Percentiles rank a stretch among this genome's conserved stretches.
phyloP scores from a whole-genome alignment of 2,797 vertebrate genomes.

The Agapornis canus region DNA sequence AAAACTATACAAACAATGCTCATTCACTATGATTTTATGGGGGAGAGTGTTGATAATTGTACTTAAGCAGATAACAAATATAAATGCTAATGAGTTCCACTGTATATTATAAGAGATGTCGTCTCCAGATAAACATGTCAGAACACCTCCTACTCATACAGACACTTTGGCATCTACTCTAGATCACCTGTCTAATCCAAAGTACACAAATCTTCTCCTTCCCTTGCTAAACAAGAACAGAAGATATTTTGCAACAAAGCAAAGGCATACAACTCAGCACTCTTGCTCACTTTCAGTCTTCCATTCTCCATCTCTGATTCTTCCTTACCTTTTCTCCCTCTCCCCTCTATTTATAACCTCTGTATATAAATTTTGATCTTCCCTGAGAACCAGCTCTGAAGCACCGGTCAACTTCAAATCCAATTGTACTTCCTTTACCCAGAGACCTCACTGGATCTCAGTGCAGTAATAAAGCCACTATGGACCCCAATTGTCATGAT shows the following conservation, averaged over 20 bases:
- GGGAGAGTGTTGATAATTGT: conserved; percentile 55
- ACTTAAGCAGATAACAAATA: conserved; percentile 69
- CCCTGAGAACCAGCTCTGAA: neutral
- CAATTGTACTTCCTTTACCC: neutral
- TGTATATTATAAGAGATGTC: conserved; percentile 69
- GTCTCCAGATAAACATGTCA: conserved; percentile 69
- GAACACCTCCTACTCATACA: conserved; percentile 58
- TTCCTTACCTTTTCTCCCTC: neutral
- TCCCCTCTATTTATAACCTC: neutral
- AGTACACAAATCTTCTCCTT: conserved; percentile 48
- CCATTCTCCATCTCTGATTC: neutral
- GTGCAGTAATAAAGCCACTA: neutral
- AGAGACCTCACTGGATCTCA: neutral
- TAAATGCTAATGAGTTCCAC: conserved; percentile 69
- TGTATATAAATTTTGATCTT: neutral
- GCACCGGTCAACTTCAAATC: neutral
- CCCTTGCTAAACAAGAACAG: conserved; percentile 13
- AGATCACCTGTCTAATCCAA: conserved; percentile 57
- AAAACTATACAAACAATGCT: conserved; percentile 37
- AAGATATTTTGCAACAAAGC: conserved; percentile 35
- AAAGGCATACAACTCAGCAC: neutral
- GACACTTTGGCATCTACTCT: conserved; percentile 56
- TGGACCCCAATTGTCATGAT: neutral
- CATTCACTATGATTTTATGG: conserved; percentile 25
- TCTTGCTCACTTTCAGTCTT: conserved; percentile 23